These are phyloP conservation scores for Lithodes maja DNA, from an alignment of 2,888 invertebrate genomes.

Conservation along the genomic window DNA sequence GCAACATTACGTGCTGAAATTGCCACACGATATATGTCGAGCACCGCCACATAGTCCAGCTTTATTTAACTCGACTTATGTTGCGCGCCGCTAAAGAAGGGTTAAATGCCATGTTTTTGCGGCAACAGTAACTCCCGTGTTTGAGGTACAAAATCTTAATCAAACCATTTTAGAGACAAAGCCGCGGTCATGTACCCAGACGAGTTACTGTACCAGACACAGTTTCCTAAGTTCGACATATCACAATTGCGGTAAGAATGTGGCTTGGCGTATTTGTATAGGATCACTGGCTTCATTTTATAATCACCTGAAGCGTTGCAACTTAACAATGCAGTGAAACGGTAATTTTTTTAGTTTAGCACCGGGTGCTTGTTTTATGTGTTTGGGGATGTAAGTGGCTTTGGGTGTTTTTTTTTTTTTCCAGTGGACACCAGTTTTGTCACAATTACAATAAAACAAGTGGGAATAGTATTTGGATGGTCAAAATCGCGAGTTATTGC, in stretches of 20 bases:
- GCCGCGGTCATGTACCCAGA: constrained; percentile 72
- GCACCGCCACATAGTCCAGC: no score
- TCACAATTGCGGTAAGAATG: constrained; percentile 70
- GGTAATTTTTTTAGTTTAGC: constrained; percentile 2
- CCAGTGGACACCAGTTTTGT: constrained; percentile 70
- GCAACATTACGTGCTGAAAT: no score
- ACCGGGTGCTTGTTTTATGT: constrained; percentile 5
- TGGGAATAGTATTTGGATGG: no score
- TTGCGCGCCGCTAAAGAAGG: no score
- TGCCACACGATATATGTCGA: no score
- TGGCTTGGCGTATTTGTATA: constrained; percentile 3
- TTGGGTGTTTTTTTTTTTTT: constrained; percentile 70
- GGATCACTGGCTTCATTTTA: constrained; percentile 11
- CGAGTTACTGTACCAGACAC: constrained; percentile 73
- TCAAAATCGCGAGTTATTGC: no score
- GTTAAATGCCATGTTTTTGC: constrained; percentile 12
- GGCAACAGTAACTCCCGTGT: not conserved
- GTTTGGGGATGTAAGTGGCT: constrained; percentile 13
- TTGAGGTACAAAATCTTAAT: constrained; percentile 31
- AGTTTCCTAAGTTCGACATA: constrained; percentile 72
- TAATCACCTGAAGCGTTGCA: constrained; percentile 7
- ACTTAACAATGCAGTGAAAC: not conserved
- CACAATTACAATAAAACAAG: constrained; percentile 20
- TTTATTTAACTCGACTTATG: no score
- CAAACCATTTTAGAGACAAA: constrained; percentile 72